Base-by-base conservation (phyloP, 2,797 vertebrate species). In the Tarsius wallacei region DNA sequence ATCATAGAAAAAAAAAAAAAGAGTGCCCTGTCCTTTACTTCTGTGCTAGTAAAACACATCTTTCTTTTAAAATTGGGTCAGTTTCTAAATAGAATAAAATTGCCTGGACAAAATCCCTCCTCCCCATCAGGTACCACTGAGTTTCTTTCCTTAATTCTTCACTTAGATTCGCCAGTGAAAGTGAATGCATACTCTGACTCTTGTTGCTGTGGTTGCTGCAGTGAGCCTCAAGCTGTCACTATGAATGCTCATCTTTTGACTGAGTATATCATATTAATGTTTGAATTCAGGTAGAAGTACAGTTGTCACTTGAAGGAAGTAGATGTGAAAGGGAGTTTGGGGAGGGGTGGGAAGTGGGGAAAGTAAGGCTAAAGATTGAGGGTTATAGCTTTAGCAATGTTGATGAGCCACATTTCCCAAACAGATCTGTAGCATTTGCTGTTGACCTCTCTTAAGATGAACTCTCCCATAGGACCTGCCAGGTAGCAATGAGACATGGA, bases 241-340 rank as follows among this genome's bases (percentile, higher is more conserved):
- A 0, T 3, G n/a, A 95, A 82, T 73, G 70, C 97, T 98, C 96
- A 97, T 97, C 96, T 98, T 98, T 68, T 98, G 97, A 98, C 97
- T 97, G 98, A 98, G 96, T 91, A 76, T 95, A 90, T 94, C 36
- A 47, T 82, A 10, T 84, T 73, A 19, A 8, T 63, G 7, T 71
- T 90, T 95, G 97, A 78, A 53, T 97, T 97, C 97, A 96, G 98
- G 97, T 96, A 91, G 91, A 77, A 78, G 26, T 11, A 47, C 28
- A 33, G 53, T 61, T 94, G 83, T 73, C 87, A 49, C 26, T 5
- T 64, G 59, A 87, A 95, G 78, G 28, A 61, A 83, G 36, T 7
- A 71, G 89, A 33, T 57, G 17, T 95, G 94, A 87, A 91, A 91
- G 36, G 78, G 82, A 77, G 66, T 82, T 70, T 64, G 66, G 74